phyloP scores from a whole-genome alignment of 92 coral and sea anemone species.

The Epizoanthus illoricatus region DNA sequence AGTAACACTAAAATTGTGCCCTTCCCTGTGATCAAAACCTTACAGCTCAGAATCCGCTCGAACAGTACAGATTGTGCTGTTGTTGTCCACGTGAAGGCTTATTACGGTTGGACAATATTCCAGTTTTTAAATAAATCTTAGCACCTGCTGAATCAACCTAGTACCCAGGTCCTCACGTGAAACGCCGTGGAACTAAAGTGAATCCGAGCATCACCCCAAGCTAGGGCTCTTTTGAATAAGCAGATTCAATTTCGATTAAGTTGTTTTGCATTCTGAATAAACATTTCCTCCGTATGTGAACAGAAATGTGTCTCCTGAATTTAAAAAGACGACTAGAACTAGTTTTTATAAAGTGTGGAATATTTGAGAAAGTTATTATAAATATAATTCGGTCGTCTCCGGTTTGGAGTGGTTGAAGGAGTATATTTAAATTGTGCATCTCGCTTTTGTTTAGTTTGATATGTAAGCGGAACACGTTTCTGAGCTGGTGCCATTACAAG shows the following conservation, averaged over 20 bases:
- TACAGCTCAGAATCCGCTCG: too few species aligned
- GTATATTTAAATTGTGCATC: not conserved
- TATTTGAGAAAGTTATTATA: not conserved
- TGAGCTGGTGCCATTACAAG: not conserved
- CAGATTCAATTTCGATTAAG: not conserved
- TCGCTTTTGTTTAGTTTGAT: not conserved
- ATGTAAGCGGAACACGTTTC: not conserved
- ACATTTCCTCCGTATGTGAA: not conserved
- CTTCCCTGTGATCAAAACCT: too few species aligned
- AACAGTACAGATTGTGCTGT: too few species aligned
- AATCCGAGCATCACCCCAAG: too few species aligned
- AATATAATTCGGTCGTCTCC: not conserved
- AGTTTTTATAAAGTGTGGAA: not conserved
- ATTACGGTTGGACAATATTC: too few species aligned
- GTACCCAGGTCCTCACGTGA: too few species aligned
- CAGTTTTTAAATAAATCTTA: too few species aligned
- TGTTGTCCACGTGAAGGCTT: too few species aligned
- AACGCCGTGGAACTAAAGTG: too few species aligned
- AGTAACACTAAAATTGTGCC: too few species aligned
- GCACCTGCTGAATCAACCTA: too few species aligned
- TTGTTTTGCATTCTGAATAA: not conserved
- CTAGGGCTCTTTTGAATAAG: too few species aligned
- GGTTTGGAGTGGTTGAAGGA: not conserved
- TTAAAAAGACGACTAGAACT: not conserved
- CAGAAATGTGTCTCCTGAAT: not conserved